phyloP scores from a whole-genome alignment of 2,888 invertebrate species.

The Petrolisthes manimaculis region DNA sequence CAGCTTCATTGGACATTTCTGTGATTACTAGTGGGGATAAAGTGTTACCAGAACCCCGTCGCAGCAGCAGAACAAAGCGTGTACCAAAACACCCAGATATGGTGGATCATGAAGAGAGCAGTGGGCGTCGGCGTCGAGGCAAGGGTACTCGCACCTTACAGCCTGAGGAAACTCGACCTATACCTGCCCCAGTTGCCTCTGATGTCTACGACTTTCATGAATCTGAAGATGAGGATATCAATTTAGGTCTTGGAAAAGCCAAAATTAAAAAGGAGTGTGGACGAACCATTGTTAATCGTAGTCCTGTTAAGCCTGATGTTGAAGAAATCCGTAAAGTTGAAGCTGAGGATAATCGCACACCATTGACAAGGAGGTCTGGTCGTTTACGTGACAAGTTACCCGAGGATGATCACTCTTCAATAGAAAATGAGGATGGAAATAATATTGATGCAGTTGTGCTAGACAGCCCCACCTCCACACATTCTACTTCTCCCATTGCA shows the following conservation, averaged over 20 bases:
- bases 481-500: conserved; percentile 23
- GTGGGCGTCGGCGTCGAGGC: conserved; percentile 49
- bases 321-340: conserved; percentile 42
- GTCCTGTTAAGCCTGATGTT: conserved; percentile 50
- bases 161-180: conserved; percentile 38
- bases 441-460: conserved; percentile 36
- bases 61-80: conserved; percentile 61
- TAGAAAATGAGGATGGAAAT: conserved; percentile 38
- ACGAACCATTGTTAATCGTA: conserved; percentile 32
- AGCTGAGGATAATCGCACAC: conserved; percentile 35
- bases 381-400: conserved; percentile 57
- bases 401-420: conserved; percentile 48
- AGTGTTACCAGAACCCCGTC: conserved; percentile 47
- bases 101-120: conserved; percentile 65
- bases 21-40: conserved; percentile 31
- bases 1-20: conserved; percentile 2
- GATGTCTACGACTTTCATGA: conserved; percentile 65
- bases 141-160: conserved; percentile 44
- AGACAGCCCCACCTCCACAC: conserved; percentile 25
- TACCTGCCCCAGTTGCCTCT: conserved; percentile 35
- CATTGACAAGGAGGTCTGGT: conserved; percentile 53
- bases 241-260: conserved; percentile 52
- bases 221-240: conserved; percentile 62
- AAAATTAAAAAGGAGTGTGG: conserved; percentile 55
- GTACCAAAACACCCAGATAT: conserved; percentile 63